Base-by-base conservation (phyloP, 64 coral and sea anemone species). In the Acropora tenuis region DNA sequence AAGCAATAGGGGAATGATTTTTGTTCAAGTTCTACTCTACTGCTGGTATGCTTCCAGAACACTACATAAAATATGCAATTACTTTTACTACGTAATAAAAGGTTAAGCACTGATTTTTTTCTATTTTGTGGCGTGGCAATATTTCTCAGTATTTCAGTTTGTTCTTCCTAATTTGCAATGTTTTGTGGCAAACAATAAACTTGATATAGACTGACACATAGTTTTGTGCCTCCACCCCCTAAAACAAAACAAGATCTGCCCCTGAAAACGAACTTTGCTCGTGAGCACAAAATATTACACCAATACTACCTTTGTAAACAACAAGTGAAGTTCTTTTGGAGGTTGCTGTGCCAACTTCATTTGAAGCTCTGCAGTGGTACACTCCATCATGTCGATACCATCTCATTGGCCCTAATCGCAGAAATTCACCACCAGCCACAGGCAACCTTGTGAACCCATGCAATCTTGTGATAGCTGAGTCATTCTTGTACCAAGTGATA, bases 401-500 rank as follows among this genome's bases (percentile, higher is more conserved):
- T 47, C n/a, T 87, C 3, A 91, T 30, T 6, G 53, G 81, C 0
- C 69, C 50, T 83, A 96, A 88, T 43, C 83, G 68, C 13, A 96
- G 41, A 43, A 96, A 71, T 30, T 89, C 82, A 12, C 95, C 95
- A 66, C 87, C 65, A 2, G 63, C 49, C 11, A 96, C 0, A 7
- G 50, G 50, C 6, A 87, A 81, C 16, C 52, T 72, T 6, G 50
- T 48, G 9, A 47, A 65, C 50, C 95, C 90, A 43, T 57, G 40
- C 47, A 6, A 86, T 2, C 17, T n/a, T 3, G 41, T 77, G 2
- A 94, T 65, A 10, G 20, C 67, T n/a, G 5, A 58, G 11, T 52
- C 83, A 81, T 96, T 76, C 67, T 88, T 81, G 65, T 77, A 93
- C 88, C 91, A 96, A 12, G 88, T 96, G 10, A 96, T 63, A 1